Evolutionary conservation across 2,797 vertebrate species (phyloP).

Genomic region (Gila robusta): DNA sequence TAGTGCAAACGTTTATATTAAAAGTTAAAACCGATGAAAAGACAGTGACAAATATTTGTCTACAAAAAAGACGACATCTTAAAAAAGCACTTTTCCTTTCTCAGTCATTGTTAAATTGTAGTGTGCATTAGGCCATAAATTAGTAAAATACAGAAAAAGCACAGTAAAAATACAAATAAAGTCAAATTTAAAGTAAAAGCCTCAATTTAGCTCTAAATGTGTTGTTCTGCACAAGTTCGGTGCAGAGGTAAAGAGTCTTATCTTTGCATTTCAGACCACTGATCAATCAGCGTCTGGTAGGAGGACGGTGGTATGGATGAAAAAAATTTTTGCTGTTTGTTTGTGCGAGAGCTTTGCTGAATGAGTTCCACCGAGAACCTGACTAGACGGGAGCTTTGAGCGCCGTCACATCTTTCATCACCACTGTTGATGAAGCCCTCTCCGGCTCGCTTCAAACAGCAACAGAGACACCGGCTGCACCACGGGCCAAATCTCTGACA

Average conservation of each 20-base stretch:
- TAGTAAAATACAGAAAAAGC: not conserved
- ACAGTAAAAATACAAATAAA: not conserved
- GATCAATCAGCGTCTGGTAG: not conserved
- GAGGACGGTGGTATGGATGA: not conserved
- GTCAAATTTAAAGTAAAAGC: not conserved
- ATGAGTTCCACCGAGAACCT: not conserved
- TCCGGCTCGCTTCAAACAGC: slow-evolving; percentile 12
- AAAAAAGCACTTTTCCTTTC: too few species aligned
- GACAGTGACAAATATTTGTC: too few species aligned
- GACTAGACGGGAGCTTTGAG: not conserved
- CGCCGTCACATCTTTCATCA: not conserved
- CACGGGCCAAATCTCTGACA: not conserved
- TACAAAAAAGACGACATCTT: too few species aligned
- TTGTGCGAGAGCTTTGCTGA: not conserved
- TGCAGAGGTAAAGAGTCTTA: not conserved
- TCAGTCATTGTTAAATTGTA: not conserved
- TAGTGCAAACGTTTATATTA: too few species aligned
- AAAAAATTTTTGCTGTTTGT: slow-evolving; percentile 2
- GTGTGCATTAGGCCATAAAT: not conserved
- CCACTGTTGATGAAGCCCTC: slow-evolving; percentile 18
- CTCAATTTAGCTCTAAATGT: not conserved
- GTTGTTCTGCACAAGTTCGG: not conserved
- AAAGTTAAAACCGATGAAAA: too few species aligned
- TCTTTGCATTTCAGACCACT: not conserved
- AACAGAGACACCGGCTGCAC: slow-evolving; percentile 11